phyloP scores from a whole-genome alignment of 2,797 vertebrate species.

The Staurois parvus region DNA sequence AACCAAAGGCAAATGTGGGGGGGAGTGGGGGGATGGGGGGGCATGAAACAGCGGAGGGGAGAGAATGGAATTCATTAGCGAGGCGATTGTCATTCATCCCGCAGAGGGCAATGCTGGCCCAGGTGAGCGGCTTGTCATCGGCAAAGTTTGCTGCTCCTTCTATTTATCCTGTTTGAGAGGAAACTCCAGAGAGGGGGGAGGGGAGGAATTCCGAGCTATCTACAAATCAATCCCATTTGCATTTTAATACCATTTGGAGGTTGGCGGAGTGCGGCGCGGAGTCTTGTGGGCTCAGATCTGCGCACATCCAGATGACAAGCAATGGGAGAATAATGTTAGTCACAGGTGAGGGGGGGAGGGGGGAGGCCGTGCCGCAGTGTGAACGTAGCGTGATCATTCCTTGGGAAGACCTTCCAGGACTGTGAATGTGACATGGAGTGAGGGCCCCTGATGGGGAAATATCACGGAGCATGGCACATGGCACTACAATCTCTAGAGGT shows the following conservation, averaged over 20 bases:
- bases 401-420: neutral
- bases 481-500: too few relatives aligned
- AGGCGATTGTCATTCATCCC: conserved; percentile 8
- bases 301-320: neutral
- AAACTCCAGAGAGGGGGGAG: neutral
- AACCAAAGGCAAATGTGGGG: neutral
- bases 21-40: too few relatives aligned
- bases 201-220: neutral
- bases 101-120: neutral
- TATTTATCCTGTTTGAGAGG: neutral
- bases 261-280: neutral
- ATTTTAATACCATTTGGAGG: neutral
- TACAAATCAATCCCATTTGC: conserved; percentile 10
- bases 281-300: neutral
- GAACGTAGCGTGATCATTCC: neutral
- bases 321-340: neutral
- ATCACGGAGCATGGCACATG: too few relatives aligned
- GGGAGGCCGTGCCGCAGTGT: too few relatives aligned
- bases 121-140: neutral
- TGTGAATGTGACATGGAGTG: too few relatives aligned
- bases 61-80: conserved; percentile 41
- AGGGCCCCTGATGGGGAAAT: too few relatives aligned
- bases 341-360: neutral
- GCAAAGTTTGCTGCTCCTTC: neutral
- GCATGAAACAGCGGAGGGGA: too few relatives aligned